Percentiles rank a stretch among this genome's conserved stretches.
Conservation (phyloP, 2,797 vertebrate species). For the Acridotheres tristis region DNA sequence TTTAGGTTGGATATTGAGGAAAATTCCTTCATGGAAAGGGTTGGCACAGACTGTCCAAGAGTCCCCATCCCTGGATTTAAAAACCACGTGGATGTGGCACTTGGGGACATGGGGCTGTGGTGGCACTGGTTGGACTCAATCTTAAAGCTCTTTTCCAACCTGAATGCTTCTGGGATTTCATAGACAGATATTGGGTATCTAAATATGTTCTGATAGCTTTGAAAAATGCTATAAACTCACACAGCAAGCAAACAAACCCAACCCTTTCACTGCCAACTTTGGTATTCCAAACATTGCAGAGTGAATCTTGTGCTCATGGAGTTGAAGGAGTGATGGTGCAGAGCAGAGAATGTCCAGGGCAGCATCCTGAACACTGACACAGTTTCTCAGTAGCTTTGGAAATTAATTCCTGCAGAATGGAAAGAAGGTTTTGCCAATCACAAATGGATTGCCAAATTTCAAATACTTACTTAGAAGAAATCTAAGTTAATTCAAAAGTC, state of each 20-base stretch:
- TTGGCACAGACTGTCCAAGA: neutral
- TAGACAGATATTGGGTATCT: neutral
- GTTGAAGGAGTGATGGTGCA: neutral
- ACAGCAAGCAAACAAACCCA: neutral
- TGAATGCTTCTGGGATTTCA: neutral
- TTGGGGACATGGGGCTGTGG: accelerated
- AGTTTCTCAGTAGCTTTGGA: neutral
- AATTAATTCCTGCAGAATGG: neutral
- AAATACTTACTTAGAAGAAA: neutral
- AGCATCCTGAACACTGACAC: neutral
- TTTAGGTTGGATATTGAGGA: neutral
- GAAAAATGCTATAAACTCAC: accelerated
- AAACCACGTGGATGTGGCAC: neutral
- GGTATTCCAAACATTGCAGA: neutral
- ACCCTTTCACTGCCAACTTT: neutral
- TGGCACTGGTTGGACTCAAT: accelerated
- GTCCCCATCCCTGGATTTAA: neutral
- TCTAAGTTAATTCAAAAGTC: neutral
- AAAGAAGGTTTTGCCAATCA: neutral
- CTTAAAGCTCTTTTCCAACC: neutral
- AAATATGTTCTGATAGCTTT: neutral
- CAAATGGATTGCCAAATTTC: neutral
- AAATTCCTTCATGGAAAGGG: neutral
- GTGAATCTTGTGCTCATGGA: accelerated
- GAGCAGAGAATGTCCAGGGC: neutral